phyloP scores from a whole-genome alignment of 2,888 invertebrate genomes.

The Polydrusus pterygomalis region DNA sequence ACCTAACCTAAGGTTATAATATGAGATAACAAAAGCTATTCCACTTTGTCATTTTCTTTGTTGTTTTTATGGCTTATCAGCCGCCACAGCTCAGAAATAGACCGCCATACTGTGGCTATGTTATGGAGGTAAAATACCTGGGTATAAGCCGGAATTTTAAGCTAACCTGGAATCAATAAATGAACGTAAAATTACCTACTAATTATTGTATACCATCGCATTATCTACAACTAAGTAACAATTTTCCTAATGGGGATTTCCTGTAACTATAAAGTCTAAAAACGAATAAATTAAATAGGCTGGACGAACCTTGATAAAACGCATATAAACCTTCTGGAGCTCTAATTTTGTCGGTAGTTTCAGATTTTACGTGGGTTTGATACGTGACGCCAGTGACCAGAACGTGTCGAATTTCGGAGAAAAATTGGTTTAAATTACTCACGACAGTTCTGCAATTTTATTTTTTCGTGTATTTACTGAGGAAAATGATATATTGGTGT shows the following conservation, averaged over 20 bases:
- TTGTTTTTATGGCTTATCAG: too few species aligned
- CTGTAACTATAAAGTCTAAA: constrained; percentile 26
- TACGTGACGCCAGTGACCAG: constrained; percentile 21
- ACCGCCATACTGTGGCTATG: too few species aligned
- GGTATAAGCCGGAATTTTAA: too few species aligned
- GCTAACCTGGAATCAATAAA: too few species aligned
- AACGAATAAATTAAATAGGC: constrained; percentile 32
- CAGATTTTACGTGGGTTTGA: constrained; percentile 33
- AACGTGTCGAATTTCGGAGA: constrained; percentile 10
- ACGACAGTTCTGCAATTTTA: background rate
- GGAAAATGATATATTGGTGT: background rate
- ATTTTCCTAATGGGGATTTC: constrained; percentile 30
- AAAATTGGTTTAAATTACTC: constrained; percentile 5
- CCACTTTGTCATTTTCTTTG: too few species aligned
- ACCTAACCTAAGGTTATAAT: too few species aligned
- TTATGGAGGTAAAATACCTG: too few species aligned
- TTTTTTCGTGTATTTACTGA: background rate
- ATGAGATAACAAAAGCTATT: too few species aligned
- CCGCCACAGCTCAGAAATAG: too few species aligned
- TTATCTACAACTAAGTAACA: background rate
- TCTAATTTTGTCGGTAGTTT: constrained; percentile 39
- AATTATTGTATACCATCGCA: too few species aligned
- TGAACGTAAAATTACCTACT: too few species aligned
- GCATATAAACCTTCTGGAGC: constrained; percentile 39
- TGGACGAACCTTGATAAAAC: constrained; percentile 26